Percentiles rank a stretch among this genome's conserved stretches.
Conservation (phyloP, 2,888 invertebrate species). For the Lepidochrysops patricia region DNA sequence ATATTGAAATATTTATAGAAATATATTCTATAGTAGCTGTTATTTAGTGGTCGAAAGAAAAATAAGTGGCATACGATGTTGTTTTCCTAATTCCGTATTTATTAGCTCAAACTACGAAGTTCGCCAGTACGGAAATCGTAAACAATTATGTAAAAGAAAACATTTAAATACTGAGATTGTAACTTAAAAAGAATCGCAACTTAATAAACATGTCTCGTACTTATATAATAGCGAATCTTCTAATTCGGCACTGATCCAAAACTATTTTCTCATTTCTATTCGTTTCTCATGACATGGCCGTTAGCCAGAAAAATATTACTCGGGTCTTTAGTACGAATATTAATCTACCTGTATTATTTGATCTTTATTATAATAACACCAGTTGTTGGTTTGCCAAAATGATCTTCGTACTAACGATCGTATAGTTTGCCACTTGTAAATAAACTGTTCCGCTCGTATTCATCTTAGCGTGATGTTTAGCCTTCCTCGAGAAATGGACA, state of each 20-base stretch:
- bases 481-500: no score
- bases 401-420: not conserved
- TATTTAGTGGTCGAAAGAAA: not conserved
- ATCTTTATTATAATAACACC: not conserved
- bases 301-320: slow-evolving; percentile 42
- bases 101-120: not conserved
- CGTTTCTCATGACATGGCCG: slow-evolving; percentile 42
- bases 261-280: slow-evolving; percentile 32
- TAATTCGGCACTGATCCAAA: slow-evolving; percentile 52
- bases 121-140: not conserved
- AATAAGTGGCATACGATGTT: not conserved
- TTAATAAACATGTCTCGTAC: slow-evolving; percentile 6
- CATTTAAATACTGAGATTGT: not conserved
- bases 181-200: not conserved
- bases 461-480: no score
- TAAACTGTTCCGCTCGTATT: no score
- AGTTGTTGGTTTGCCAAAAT: not conserved
- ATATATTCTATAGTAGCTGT: no score
- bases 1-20: no score
- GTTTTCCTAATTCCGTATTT: not conserved
- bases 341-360: slow-evolving; percentile 7
- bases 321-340: slow-evolving; percentile 4
- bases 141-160: not conserved
- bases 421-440: not conserved
- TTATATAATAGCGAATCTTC: slow-evolving; percentile 34